Percentiles rank a stretch among this genome's conserved stretches.
Evolutionary conservation across 2,888 invertebrate genomes (phyloP).

Genomic region (Cyaniris semiargus): DNA sequence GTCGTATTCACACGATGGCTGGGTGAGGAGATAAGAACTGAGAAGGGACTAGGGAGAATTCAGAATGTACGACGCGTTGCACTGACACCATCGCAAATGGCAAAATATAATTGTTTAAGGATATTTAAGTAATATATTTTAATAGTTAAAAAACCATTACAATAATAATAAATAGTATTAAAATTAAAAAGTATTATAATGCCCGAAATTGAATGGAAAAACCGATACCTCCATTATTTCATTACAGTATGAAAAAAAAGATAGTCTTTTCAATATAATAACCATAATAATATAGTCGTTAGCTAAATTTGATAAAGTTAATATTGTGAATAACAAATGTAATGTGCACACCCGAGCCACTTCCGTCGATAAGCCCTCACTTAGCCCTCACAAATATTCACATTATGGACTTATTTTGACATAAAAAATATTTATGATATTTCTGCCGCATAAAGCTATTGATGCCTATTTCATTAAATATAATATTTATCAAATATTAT

Average conservation of each 20-base stretch:
- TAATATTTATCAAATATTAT: background rate
- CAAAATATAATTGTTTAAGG: too few relatives aligned
- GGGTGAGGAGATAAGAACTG: too few relatives aligned
- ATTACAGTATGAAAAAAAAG: background rate
- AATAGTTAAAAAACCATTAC: too few relatives aligned
- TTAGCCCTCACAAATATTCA: slow-evolving; percentile 46
- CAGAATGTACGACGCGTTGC: too few relatives aligned
- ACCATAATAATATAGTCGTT: background rate
- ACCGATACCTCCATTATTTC: background rate
- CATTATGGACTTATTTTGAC: slow-evolving; percentile 57
- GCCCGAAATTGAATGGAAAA: background rate
- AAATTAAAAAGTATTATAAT: too few relatives aligned
- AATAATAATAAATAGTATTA: too few relatives aligned
- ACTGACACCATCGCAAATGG: too few relatives aligned
- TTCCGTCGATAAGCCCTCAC: slow-evolving; percentile 45
- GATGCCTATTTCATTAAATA: slow-evolving; percentile 37
- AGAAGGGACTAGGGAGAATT: too few relatives aligned
- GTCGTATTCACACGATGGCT: too few relatives aligned
- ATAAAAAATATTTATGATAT: slow-evolving; percentile 61
- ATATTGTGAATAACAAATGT: slow-evolving; percentile 2
- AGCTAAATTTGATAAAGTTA: background rate
- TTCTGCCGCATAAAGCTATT: slow-evolving; percentile 55
- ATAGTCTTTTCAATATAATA: background rate
- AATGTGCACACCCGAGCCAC: slow-evolving; percentile 42
- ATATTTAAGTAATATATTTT: too few relatives aligned